These are phyloP conservation scores for Neodontobutis hainanensis DNA, from an alignment of 2,113 vertebrate genomes.

Conservation along the genomic window DNA sequence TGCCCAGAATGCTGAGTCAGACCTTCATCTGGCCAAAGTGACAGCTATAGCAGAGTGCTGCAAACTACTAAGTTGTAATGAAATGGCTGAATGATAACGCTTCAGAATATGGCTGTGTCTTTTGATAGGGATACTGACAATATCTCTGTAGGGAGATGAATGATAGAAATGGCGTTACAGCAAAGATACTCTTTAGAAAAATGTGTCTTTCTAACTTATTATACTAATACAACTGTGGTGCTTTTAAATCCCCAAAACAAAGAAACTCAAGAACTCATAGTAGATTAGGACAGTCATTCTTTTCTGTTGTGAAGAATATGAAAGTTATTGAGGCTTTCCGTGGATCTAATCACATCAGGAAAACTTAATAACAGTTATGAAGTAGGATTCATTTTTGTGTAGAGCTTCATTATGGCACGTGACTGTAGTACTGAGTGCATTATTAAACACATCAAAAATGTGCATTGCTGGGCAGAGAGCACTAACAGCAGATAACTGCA, in stretches of 20 bases:
- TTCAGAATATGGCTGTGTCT: background rate
- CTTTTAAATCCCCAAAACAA: too few relatives aligned
- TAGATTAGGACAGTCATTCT: constrained; percentile 41
- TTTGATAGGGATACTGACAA: constrained; percentile 25
- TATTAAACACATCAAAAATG: constrained; percentile 43
- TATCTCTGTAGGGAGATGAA: background rate
- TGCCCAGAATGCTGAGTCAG: background rate
- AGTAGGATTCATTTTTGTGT: background rate
- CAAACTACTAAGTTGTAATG: background rate
- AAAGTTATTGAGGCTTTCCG: constrained; percentile 45
- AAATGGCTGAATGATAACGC: background rate
- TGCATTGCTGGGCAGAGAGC: constrained; percentile 7
- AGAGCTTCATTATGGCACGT: background rate
- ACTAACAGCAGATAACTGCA: constrained; percentile 38
- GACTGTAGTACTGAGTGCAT: constrained; percentile 20
- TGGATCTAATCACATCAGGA: constrained; percentile 37
- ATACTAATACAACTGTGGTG: too few relatives aligned
- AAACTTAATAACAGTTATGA: constrained; percentile 11
- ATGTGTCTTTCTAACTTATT: too few relatives aligned
- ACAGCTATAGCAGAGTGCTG: constrained; percentile 1
- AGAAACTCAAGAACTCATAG: constrained; percentile 29
- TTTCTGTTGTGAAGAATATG: constrained; percentile 41
- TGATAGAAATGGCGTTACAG: constrained; percentile 24
- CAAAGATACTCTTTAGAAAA: constrained; percentile 37
- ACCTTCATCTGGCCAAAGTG: constrained; percentile 1